A percentile compares a stretch with the other conserved stretches of the same genome.
phyloP scores from a whole-genome alignment of 2,113 vertebrate species.

The Oreochromis spilurus region DNA sequence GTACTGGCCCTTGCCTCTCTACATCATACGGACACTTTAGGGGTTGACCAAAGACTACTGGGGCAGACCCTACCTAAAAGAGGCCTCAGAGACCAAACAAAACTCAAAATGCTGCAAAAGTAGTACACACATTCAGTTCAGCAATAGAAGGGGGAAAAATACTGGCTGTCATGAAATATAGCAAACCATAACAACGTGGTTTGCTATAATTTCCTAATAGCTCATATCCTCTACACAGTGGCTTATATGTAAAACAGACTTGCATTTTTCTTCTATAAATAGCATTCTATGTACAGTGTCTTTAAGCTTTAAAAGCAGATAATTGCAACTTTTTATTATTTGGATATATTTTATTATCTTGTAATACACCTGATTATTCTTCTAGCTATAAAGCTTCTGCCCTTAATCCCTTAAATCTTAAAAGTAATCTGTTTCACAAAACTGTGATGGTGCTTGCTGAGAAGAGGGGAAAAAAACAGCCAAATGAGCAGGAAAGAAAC shows the following conservation, averaged over 20 bases:
- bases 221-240: neutral
- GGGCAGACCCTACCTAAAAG: neutral
- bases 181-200: neutral
- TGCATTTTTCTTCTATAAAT: neutral
- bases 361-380: neutral
- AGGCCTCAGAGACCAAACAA: neutral
- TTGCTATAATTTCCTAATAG: neutral
- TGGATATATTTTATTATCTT: neutral
- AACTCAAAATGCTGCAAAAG: conserved; percentile 26
- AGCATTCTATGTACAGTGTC: neutral
- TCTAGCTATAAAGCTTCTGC: neutral
- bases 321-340: neutral
- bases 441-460: neutral
- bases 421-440: neutral
- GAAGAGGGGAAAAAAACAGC: neutral
- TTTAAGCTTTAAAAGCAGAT: neutral
- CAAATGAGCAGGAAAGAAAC: conserved; percentile 8
- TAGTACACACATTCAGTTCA: neutral
- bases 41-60: conserved; percentile 27
- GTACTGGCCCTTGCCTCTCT: conserved; percentile 38
- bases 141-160: neutral
- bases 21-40: conserved; percentile 42
- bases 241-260: neutral
- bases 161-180: neutral
- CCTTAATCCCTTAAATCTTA: neutral